Percentiles rank a stretch among this genome's conserved stretches.
phyloP scores from a whole-genome alignment of 2,797 vertebrate genomes.

The Bradypus variegatus region DNA sequence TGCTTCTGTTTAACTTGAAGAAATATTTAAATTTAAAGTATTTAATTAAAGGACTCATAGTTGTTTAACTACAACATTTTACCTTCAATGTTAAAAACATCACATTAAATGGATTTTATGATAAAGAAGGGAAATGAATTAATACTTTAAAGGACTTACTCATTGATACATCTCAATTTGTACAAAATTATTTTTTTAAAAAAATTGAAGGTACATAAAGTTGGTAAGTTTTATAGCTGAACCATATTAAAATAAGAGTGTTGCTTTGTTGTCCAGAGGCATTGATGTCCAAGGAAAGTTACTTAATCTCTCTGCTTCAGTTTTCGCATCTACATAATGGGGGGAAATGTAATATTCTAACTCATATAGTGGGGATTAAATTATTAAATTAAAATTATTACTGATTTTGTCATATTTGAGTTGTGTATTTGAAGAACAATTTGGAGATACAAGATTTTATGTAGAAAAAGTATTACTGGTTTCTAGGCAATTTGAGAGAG shows the following conservation, averaged over 20 bases:
- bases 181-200: background rate
- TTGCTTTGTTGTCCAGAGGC: background rate
- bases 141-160: slow-evolving; percentile 29
- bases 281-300: background rate
- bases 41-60: background rate
- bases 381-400: background rate
- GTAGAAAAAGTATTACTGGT: background rate
- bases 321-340: background rate
- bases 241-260: background rate
- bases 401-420: background rate
- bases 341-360: background rate
- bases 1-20: slow-evolving; percentile 65
- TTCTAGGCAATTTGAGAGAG: background rate
- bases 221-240: background rate
- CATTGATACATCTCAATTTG: background rate
- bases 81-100: slow-evolving; percentile 5
- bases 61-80: slow-evolving; percentile 9
- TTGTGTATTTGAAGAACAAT: background rate
- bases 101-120: slow-evolving; percentile 25
- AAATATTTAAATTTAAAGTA: slow-evolving; percentile 41
- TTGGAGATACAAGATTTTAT: background rate
- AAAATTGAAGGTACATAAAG: background rate
- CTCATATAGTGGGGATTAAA: background rate
- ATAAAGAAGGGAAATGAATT: background rate
- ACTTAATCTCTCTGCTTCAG: background rate